Conservation (phyloP, 2,113 vertebrate species). For the Anarhynchus alexandrinus region DNA sequence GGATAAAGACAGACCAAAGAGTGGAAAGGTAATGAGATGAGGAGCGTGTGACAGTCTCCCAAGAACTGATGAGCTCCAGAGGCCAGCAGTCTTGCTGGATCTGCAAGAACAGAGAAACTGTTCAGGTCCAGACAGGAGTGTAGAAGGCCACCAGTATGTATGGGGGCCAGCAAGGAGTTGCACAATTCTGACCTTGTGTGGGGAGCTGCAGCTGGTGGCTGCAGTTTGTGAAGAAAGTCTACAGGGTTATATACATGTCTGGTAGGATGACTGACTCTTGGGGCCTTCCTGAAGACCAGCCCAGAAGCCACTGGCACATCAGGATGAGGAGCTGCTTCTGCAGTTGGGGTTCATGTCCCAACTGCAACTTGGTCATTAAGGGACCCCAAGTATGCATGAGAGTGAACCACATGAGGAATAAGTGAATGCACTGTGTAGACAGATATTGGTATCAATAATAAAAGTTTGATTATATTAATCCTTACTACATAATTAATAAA, state of each 20-base stretch:
- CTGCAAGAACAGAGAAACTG: background rate
- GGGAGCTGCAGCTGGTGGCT: background rate
- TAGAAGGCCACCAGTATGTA: background rate
- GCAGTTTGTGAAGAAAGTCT: background rate
- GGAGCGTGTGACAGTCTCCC: background rate
- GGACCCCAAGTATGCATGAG: background rate
- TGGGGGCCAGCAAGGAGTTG: background rate
- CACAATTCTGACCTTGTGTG: background rate
- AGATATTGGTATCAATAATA: background rate
- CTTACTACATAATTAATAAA: background rate
- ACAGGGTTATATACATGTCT: background rate
- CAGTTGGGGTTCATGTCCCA: rapidly evolving
- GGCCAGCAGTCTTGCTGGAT: background rate
- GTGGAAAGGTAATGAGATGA: background rate
- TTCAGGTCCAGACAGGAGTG: background rate
- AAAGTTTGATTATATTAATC: background rate
- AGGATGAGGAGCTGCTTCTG: background rate
- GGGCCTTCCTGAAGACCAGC: background rate
- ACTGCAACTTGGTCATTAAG: background rate
- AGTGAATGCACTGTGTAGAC: background rate
- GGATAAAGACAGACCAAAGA: background rate
- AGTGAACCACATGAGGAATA: background rate
- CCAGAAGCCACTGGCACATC: background rate
- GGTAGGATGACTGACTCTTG: rapidly evolving
- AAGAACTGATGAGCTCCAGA: background rate